Conservation (phyloP, 2,113 vertebrate genomes). For the Entosphenus tridentatus region DNA sequence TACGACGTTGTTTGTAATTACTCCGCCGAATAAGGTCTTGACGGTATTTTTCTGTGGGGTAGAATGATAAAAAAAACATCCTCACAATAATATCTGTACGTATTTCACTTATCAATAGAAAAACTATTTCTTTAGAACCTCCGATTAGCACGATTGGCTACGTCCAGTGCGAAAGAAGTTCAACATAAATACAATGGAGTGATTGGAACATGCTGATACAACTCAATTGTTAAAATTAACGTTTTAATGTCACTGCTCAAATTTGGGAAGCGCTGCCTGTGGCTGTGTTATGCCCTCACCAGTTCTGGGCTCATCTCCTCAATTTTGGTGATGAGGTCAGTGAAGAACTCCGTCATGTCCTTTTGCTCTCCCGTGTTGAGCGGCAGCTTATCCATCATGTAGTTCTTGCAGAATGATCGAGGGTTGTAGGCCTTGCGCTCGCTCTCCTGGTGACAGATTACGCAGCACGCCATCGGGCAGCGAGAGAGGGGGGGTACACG, state of each 20-base stretch:
- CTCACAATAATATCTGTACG: constrained; percentile 12
- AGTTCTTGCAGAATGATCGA: constrained; percentile 91
- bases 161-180: too few relatives aligned
- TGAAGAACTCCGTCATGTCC: constrained; percentile 98
- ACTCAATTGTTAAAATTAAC: too few relatives aligned
- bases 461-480: neutral
- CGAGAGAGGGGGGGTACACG: neutral
- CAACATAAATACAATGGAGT: too few relatives aligned
- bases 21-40: constrained; percentile 87
- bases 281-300: constrained; percentile 21
- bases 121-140: too few relatives aligned
- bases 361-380: constrained; percentile 96
- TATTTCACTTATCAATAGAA: too few relatives aligned
- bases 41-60: constrained; percentile 75
- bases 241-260: too few relatives aligned
- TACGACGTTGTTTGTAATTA: constrained; percentile 97
- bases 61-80: constrained; percentile 14
- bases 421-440: constrained; percentile 96
- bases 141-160: too few relatives aligned
- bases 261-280: too few relatives aligned
- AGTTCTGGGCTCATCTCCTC: constrained; percentile 96
- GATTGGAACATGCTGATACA: too few relatives aligned
- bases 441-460: constrained; percentile 40
- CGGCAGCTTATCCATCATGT: constrained; percentile 97
- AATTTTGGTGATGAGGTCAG: constrained; percentile 95